Evolutionary conservation across 2,888 invertebrate genomes (phyloP), one percentile per base, ranked within the genome.

Genomic region (Steinernema scapterisci): DNA sequence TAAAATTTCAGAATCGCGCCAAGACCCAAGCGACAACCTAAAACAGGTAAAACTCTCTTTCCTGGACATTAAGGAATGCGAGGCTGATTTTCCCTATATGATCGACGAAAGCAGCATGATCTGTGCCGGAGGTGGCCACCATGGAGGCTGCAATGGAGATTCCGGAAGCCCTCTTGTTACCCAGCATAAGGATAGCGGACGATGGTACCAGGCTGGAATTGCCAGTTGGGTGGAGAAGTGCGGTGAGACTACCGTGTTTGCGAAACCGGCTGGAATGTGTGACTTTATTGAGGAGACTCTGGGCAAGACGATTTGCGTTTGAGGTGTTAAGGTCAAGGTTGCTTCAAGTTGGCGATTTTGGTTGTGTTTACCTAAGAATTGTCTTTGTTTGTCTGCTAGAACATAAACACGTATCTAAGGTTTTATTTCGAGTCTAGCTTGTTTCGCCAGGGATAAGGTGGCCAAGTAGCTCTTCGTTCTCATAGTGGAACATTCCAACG

Each of bases 61-160:
- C 45, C 70, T 75, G 27, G 72, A 75, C 13, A 51, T 56, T 72
- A 45, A 27, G 44, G 72, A 16, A 23, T 75, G 75, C 48, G 71
- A 56, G 21, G 54, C 27, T 46, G 72, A 75, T 27, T 72, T 72
- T 43, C 71, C 71, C 0, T 54, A 54, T 13, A 13, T 21, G 46
- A 46, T 54, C 48, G 51, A 63, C 44, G 51, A 48, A 16, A 51
- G 11, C 0, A 72, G 56, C 19, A 72, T 73, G 75, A 54, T 52
- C 16, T 75, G 75, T 43, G 75, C 75, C 13, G 75, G 82, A 91
- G 91, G 88, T 25, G 46, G 90, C 87, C 94, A 38, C 94, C 87
- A 88, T 95, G 23, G 92, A 93, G 0, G 95, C 95, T 0, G 93
- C 93, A 86, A 93, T 93, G 89, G 38, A 43, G 31, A 63, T 31